Evolutionary conservation across 1,140 invertebrate genomes (phyloP).

Genomic region (Pogonognathellus flavescens): DNA sequence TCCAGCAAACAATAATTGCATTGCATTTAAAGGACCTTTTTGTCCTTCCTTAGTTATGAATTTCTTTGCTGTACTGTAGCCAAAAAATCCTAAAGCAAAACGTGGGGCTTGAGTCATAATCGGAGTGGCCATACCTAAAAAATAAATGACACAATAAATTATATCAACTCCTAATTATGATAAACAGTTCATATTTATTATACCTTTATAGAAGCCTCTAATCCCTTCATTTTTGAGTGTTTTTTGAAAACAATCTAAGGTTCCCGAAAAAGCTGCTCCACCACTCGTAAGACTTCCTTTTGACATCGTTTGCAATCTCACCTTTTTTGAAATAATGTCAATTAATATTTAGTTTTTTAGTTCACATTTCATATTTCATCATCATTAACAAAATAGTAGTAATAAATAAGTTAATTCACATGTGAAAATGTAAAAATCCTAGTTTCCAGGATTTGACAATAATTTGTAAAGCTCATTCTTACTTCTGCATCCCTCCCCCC

Average conservation of each 20-base stretch:
- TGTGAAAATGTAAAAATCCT: too few relatives aligned
- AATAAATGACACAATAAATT: neutral
- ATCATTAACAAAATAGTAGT: too few relatives aligned
- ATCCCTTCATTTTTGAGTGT: slow-evolving; percentile 32
- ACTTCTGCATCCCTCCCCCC: too few relatives aligned
- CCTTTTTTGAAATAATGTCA: neutral
- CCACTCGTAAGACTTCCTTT: neutral
- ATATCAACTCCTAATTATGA: too few relatives aligned
- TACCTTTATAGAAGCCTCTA: slow-evolving; percentile 34
- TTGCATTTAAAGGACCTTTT: neutral
- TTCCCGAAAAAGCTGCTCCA: neutral
- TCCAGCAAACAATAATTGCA: slow-evolving; percentile 42
- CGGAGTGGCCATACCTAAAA: slow-evolving; percentile 34
- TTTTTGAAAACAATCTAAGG: slow-evolving; percentile 2
- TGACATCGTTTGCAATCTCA: slow-evolving; percentile 22
- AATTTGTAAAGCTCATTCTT: too few relatives aligned
- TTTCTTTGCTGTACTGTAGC: slow-evolving; percentile 10
- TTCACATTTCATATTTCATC: too few relatives aligned
- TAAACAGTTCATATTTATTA: neutral
- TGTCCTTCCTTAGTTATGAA: neutral
- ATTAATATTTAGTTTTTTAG: too few relatives aligned
- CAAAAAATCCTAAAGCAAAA: slow-evolving; percentile 48
- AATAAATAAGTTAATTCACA: too few relatives aligned
- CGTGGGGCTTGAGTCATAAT: neutral
- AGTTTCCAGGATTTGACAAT: too few relatives aligned